A percentile compares a stretch with the other conserved stretches of the same genome.
Evolutionary conservation across 2,888 invertebrate species (phyloP).

Genomic region (Rugalucina vietnamica): DNA sequence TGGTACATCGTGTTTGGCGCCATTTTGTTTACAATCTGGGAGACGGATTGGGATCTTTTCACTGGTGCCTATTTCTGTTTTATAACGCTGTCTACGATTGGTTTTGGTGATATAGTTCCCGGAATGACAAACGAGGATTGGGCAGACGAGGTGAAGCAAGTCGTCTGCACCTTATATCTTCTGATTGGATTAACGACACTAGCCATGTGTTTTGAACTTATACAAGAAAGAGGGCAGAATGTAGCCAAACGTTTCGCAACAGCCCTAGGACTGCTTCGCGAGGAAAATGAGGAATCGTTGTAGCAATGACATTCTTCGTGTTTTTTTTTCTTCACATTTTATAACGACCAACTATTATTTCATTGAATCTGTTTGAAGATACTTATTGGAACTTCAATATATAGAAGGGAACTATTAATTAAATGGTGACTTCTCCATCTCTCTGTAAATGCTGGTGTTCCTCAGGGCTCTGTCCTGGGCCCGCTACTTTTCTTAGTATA

Average conservation of each 20-base stretch:
- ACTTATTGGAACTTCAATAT: no score
- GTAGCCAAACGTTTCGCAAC: slow-evolving; percentile 79
- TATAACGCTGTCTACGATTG: slow-evolving; percentile 84
- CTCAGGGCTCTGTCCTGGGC: no score
- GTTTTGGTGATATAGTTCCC: slow-evolving; percentile 84
- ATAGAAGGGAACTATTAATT: no score
- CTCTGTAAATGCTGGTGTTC: no score
- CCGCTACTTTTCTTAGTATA: no score
- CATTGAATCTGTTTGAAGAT: no score
- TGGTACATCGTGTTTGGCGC: slow-evolving; percentile 95
- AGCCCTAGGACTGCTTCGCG: slow-evolving; percentile 78
- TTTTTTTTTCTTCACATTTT: no score
- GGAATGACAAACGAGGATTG: slow-evolving; percentile 78
- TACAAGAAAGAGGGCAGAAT: slow-evolving; percentile 83
- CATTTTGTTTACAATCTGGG: slow-evolving; percentile 95
- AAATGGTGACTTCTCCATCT: no score
- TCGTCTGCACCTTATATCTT: slow-evolving; percentile 82
- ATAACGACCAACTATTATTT: no score
- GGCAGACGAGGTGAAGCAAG: slow-evolving; percentile 78
- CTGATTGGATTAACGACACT: slow-evolving; percentile 84
- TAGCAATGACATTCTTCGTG: no score
- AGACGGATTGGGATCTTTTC: slow-evolving; percentile 95
- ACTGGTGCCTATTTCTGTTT: slow-evolving; percentile 88
- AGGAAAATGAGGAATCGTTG: background rate
- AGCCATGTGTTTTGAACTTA: slow-evolving; percentile 84